A percentile compares a stretch with the other conserved stretches of the same genome.
phyloP scores from a whole-genome alignment of 1,140 invertebrate genomes.

The Zaprionus kolodkinae region DNA sequence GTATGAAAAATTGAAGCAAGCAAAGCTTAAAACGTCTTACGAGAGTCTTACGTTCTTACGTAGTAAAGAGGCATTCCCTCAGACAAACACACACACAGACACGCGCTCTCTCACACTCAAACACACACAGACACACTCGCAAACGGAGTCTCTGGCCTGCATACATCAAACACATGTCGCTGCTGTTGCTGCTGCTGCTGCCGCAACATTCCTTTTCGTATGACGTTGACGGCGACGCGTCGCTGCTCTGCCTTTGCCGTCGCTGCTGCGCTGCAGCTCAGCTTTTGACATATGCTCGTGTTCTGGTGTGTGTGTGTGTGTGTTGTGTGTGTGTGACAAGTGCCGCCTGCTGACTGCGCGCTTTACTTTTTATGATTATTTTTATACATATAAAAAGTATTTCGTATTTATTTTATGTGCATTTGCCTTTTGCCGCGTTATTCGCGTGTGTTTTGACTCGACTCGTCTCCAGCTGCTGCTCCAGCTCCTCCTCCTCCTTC shows the following conservation, averaged over 20 bases:
- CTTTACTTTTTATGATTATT: conserved; percentile 71
- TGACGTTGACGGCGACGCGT: conserved; percentile 41
- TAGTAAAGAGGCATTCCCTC: conserved; percentile 70
- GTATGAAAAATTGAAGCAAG: conserved; percentile 55
- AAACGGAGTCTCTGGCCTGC: conserved; percentile 21
- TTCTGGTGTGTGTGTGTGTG: conserved; percentile 27
- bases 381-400: conserved; percentile 41
- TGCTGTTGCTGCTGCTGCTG: conserved; percentile 11
- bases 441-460: conserved; percentile 70
- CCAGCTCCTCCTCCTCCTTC: neutral
- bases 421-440: conserved; percentile 66
- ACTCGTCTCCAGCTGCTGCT: neutral
- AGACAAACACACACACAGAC: conserved; percentile 36
- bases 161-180: conserved; percentile 69
- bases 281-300: conserved; percentile 37
- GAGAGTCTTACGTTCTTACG: conserved; percentile 56
- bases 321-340: conserved; percentile 49
- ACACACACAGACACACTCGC: conserved; percentile 12
- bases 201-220: conserved; percentile 61
- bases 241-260: conserved; percentile 7
- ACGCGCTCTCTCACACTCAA: conserved; percentile 17
- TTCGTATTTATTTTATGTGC: conserved; percentile 72
- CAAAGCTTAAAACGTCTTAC: conserved; percentile 51
- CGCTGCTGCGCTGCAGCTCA: conserved; percentile 30
- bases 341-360: conserved; percentile 50